Percentiles rank a stretch among this genome's conserved stretches.
These are phyloP conservation scores for Archips crataeganus DNA, from an alignment of 2,888 invertebrate species.

Conservation along the genomic window DNA sequence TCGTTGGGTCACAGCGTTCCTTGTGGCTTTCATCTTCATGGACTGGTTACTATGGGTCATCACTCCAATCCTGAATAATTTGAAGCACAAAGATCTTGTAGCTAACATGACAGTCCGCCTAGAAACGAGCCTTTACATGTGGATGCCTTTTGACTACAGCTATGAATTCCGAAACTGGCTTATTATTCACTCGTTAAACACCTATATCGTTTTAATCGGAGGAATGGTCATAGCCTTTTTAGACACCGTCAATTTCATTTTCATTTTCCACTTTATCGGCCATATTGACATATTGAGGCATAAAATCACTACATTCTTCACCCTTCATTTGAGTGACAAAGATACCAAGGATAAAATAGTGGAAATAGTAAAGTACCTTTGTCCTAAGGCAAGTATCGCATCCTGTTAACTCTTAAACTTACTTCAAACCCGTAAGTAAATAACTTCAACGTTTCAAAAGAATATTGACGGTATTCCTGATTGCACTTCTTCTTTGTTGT, in stretches of 20 bases:
- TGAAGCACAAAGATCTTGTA: conserved; percentile 49
- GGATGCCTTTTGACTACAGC: conserved; percentile 60
- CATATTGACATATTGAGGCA: conserved; percentile 58
- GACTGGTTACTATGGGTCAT: conserved; percentile 50
- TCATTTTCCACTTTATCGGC: conserved; percentile 57
- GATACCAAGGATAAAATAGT: conserved; percentile 49
- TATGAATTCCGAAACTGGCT: conserved; percentile 54
- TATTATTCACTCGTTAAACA: conserved; percentile 47
- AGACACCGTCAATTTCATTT: conserved; percentile 53
- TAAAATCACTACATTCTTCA: conserved; percentile 49
- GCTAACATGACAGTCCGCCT: conserved; percentile 51
- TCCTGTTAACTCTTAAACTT: not conserved
- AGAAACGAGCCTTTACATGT: conserved; percentile 56
- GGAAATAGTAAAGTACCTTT: conserved; percentile 53
- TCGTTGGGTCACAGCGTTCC: conserved; percentile 46
- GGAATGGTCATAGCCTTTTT: conserved; percentile 48
- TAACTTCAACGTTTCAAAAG: not conserved
- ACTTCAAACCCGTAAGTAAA: not conserved
- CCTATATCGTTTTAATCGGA: conserved; percentile 46
- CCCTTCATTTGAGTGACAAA: conserved; percentile 44
- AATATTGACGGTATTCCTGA: too few species aligned
- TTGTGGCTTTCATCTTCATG: conserved; percentile 43
- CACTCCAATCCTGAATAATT: conserved; percentile 50
- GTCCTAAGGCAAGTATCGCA: conserved; percentile 52
- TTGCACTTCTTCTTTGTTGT: too few species aligned